Evolutionary conservation across 2,888 invertebrate species (phyloP).

Genomic region (Clistopyga incitator): DNA sequence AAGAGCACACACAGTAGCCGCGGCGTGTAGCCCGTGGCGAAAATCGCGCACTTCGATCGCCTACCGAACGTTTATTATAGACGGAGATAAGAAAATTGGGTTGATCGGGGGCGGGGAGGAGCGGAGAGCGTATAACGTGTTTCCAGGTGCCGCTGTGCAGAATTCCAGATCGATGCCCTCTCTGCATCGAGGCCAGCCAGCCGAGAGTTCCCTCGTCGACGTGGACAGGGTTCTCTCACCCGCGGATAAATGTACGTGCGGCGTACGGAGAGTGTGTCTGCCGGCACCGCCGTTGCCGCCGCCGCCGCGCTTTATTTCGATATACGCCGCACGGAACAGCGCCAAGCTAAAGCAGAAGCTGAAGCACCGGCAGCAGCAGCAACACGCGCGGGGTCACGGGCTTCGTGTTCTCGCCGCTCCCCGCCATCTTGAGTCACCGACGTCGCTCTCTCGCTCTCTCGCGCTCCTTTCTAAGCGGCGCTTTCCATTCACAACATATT

Average conservation of each 20-base stretch:
- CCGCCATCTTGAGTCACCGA: slow-evolving; percentile 64
- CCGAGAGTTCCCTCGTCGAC: slow-evolving; percentile 45
- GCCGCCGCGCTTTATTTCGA: slow-evolving; percentile 34
- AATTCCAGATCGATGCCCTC: slow-evolving; percentile 66
- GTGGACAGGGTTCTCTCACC: slow-evolving; percentile 24
- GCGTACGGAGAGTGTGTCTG: slow-evolving; percentile 19
- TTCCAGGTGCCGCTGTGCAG: slow-evolving; percentile 63
- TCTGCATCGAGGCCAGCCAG: slow-evolving; percentile 54
- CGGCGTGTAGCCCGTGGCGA: slow-evolving; percentile 17
- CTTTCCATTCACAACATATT: slow-evolving; percentile 52
- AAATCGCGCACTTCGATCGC: slow-evolving; percentile 19
- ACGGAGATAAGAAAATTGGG: slow-evolving; percentile 60
- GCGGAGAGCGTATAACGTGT: slow-evolving; percentile 60
- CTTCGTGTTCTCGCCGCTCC: slow-evolving; percentile 63
- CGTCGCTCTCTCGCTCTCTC: slow-evolving; percentile 49
- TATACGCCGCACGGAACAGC: slow-evolving; percentile 15
- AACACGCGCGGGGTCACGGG: slow-evolving; percentile 65
- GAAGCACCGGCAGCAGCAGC: slow-evolving; percentile 50
- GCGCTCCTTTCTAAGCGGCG: slow-evolving; percentile 1
- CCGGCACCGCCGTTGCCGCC: not conserved
- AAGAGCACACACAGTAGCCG: not conserved
- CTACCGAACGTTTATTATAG: slow-evolving; percentile 46
- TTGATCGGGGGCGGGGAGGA: slow-evolving; percentile 12
- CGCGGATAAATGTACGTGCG: slow-evolving; percentile 26
- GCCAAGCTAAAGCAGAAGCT: slow-evolving; percentile 25